Conservation (phyloP, 2,113 vertebrate genomes). For the Psophia crepitans region DNA sequence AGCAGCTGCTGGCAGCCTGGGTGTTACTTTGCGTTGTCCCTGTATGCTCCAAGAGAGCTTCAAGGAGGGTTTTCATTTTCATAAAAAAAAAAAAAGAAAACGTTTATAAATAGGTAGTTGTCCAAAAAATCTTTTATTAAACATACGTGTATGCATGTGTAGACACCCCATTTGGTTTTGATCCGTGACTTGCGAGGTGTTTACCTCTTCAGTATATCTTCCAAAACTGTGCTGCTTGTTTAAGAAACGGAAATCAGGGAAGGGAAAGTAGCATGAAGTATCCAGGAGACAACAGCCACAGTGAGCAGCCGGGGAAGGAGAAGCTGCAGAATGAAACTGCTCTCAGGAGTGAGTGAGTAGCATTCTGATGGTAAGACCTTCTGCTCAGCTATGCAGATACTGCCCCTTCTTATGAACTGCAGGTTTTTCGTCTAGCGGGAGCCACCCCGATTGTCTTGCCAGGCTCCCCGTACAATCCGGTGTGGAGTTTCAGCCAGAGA, state of each 20-base stretch:
- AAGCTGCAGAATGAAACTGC: not conserved
- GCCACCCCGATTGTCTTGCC: accelerated
- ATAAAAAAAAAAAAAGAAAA: not conserved
- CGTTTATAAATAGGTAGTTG: not conserved
- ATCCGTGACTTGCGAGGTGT: not conserved
- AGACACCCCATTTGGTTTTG: not conserved
- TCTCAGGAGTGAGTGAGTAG: not conserved
- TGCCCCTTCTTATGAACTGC: not conserved
- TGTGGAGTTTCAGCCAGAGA: not conserved
- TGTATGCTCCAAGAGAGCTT: not conserved
- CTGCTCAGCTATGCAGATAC: not conserved
- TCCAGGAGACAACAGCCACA: not conserved
- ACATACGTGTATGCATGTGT: not conserved
- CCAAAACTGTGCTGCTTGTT: not conserved
- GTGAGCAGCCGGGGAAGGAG: not conserved
- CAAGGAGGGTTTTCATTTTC: not conserved
- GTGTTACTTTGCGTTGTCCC: not conserved
- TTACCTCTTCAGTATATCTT: not conserved
- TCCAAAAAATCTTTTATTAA: not conserved
- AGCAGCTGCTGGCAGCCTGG: not conserved
- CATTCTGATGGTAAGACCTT: not conserved
- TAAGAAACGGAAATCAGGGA: not conserved
- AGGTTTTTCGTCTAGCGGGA: accelerated
- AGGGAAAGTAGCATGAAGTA: not conserved
- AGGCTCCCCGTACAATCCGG: not conserved